Percentiles rank a stretch among this genome's conserved stretches.
phyloP scores from a whole-genome alignment of 2,113 vertebrate species.

The Dermatemys mawii region DNA sequence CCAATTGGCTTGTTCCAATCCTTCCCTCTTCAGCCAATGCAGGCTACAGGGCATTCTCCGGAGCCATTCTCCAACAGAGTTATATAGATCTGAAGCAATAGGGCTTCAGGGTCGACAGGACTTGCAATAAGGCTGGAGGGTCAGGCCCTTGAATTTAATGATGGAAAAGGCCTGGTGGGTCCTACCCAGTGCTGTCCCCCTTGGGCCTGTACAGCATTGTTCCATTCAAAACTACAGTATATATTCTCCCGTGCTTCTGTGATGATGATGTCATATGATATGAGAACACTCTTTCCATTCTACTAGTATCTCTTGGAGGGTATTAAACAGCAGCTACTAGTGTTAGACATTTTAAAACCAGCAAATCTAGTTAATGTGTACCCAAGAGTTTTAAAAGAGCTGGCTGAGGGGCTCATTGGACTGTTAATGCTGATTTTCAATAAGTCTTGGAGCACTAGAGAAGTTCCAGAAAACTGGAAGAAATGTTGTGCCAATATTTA shows the following conservation, averaged over 20 bases:
- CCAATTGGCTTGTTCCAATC: neutral
- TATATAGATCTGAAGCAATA: neutral
- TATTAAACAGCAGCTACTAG: neutral
- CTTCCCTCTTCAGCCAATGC: neutral
- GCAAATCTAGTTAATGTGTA: neutral
- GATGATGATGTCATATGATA: neutral
- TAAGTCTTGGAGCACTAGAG: neutral
- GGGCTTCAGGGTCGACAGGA: neutral
- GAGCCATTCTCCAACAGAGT: neutral
- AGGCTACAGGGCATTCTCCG: neutral
- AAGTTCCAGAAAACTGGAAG: neutral
- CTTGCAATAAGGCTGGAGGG: neutral
- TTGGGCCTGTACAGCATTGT: rapidly evolving
- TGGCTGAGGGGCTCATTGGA: neutral
- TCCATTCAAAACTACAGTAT: neutral
- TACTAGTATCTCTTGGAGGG: neutral
- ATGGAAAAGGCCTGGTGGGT: neutral
- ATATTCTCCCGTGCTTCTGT: neutral
- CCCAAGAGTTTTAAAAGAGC: neutral
- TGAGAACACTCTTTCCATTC: neutral
- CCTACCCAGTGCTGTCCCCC: rapidly evolving
- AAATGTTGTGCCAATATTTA: neutral
- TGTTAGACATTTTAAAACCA: neutral
- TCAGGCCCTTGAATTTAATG: neutral
- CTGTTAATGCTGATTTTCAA: neutral